These are phyloP conservation scores for Acanthopagrus latus DNA, from an alignment of 2,797 vertebrate genomes.

Conservation along the genomic window DNA sequence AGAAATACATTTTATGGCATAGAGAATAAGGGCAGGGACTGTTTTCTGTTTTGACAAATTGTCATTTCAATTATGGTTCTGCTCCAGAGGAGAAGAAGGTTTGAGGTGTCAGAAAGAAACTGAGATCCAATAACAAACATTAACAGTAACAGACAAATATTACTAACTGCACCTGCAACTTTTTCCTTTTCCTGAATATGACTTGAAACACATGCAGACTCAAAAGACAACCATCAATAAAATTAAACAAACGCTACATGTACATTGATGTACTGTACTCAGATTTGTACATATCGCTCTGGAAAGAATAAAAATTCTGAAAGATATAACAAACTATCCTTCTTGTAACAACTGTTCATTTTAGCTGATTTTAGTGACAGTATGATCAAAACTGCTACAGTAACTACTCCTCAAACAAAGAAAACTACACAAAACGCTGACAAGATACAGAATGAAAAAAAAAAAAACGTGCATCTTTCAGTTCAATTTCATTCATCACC, in stretches of 20 bases:
- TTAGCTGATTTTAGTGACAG: conserved; percentile 62
- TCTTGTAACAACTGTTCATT: conserved; percentile 61
- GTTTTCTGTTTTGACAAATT: conserved; percentile 25
- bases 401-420: conserved; percentile 46
- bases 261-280: conserved; percentile 53
- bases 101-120: conserved; percentile 22
- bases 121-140: conserved; percentile 39
- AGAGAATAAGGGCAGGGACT: conserved; percentile 14
- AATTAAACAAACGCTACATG: conserved; percentile 57
- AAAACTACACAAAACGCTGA: conserved; percentile 57
- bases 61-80: conserved; percentile 27
- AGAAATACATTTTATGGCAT: conserved; percentile 31
- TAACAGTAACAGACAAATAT: conserved; percentile 59
- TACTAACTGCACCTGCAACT: conserved; percentile 71
- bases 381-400: conserved; percentile 49
- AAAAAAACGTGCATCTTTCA: conserved; percentile 64
- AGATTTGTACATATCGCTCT: conserved; percentile 64
- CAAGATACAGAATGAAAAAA: conserved; percentile 63
- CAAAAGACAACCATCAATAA: conserved; percentile 47
- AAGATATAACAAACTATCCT: conserved; percentile 44
- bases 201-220: conserved; percentile 84
- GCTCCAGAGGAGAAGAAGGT: conserved; percentile 20
- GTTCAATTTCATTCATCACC: conserved; percentile 66
- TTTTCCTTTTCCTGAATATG: conserved; percentile 82
- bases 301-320: conserved; percentile 48